phyloP scores from a whole-genome alignment of 2,797 vertebrate species.

The Labroides dimidiatus region DNA sequence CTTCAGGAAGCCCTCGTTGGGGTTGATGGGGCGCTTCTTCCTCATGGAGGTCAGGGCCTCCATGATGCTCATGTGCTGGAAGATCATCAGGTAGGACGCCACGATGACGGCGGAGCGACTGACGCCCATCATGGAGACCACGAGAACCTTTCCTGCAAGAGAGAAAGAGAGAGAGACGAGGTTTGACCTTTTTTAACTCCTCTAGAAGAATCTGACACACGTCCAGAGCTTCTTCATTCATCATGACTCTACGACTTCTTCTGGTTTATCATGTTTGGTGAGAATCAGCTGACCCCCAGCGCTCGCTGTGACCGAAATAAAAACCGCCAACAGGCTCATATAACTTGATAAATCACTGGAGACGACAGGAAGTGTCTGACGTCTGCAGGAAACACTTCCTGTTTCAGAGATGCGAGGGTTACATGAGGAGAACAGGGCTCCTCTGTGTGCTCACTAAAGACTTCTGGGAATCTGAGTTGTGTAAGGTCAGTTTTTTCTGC shows the following conservation, averaged over 20 bases:
- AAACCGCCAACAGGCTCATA: too few species aligned
- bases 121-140: constrained; percentile 97
- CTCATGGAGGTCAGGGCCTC: constrained; percentile 91
- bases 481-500: not conserved
- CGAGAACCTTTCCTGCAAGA: constrained; percentile 91
- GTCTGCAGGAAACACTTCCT: not conserved
- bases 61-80: constrained; percentile 93
- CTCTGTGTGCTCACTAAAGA: not conserved
- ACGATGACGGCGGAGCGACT: constrained; percentile 94
- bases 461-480: constrained; percentile 35
- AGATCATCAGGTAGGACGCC: constrained; percentile 97
- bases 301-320: too few species aligned
- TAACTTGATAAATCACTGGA: too few species aligned
- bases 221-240: too few species aligned
- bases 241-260: too few species aligned
- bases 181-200: too few species aligned
- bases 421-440: constrained; percentile 11
- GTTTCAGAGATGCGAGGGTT: not conserved
- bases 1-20: constrained; percentile 95
- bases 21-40: constrained; percentile 91
- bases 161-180: not conserved
- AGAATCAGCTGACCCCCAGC: too few species aligned
- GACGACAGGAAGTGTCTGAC: not conserved
- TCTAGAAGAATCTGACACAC: too few species aligned
- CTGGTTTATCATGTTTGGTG: too few species aligned